Evolutionary conservation across 2,797 vertebrate species (phyloP), one percentile per base, ranked within the genome.

Genomic region (Sternarchorhynchus goeldii): DNA sequence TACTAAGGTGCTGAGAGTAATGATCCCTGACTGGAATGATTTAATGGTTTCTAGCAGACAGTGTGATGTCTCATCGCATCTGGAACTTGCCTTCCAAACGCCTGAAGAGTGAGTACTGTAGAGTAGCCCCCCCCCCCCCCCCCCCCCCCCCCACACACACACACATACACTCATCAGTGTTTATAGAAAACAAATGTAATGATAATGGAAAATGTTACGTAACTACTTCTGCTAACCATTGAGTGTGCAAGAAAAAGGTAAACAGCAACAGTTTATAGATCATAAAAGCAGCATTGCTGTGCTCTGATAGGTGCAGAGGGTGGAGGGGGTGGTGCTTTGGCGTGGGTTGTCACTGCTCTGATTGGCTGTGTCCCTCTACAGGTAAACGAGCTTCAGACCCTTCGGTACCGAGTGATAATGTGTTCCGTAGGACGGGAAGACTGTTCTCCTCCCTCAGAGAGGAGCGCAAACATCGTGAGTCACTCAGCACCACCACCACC

Each of bases 371-470:
- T 50, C 8, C 12, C 14, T 3, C 5, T 64, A 10, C 56, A 85
- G 83, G 8, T 36, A 76, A 72, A 66, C 25, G 17, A 0, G 17
- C 59, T 2, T 25, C 77, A 5, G 60, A 60, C 2, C 45, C 45
- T 2, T 50, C 45, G 2, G 14, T 76, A 82, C 21, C 72, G 65
- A 32, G 59, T 39, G 5, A 59, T 8, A 50, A 84, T 31, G 59
- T 1, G 2, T 81, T 82, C 65, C 69, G 63, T 53, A 65, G 77
- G 69, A 85, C 59, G 50, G 77, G 76, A 5, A 67, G 63, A 74
- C 5, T 85, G 0, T 85, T 85, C 77, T 82, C 67, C 2, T 85
- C 83, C 58, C 62, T 85, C 1, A 59, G 83, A 65, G 29, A 73
- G 21, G 73, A 78, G 41, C 73, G 32, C 41, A 71, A 68, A 36